A percentile compares a stretch with the other conserved stretches of the same genome.
Conservation (phyloP, 1,140 invertebrate genomes). For the Vanessa atalanta region DNA sequence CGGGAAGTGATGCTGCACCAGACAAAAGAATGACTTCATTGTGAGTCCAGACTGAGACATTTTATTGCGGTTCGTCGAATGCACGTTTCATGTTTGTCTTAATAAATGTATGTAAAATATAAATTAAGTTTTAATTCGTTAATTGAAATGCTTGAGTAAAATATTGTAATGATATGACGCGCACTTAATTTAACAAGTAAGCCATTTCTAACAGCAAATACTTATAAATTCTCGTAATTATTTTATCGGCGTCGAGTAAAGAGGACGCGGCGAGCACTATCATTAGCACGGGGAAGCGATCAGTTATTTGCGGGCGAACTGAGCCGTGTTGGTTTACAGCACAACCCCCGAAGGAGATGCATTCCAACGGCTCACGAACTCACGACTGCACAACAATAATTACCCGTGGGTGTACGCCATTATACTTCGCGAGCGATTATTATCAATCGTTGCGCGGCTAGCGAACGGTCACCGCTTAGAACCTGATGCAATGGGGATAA, state of each 20-base stretch:
- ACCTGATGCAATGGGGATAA: constrained; percentile 65
- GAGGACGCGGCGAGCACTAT: constrained; percentile 57
- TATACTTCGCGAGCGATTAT: constrained; percentile 80
- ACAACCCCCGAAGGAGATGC: constrained; percentile 80
- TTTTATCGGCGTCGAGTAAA: constrained; percentile 36
- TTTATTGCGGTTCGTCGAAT: constrained; percentile 35
- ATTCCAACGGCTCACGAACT: constrained; percentile 78
- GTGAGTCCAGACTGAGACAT: constrained; percentile 50
- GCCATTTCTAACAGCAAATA: constrained; percentile 34
- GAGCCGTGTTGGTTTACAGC: constrained; percentile 72
- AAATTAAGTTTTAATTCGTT: background rate
- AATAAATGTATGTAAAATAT: background rate
- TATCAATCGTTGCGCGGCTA: constrained; percentile 77
- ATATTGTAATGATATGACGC: background rate
- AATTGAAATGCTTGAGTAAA: background rate
- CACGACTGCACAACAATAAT: constrained; percentile 80
- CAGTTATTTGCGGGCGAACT: constrained; percentile 71
- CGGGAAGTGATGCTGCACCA: constrained; percentile 45
- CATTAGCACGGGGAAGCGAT: constrained; percentile 75
- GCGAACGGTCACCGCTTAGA: constrained; percentile 76
- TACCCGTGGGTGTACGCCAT: constrained; percentile 80
- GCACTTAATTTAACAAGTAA: background rate
- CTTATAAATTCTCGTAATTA: constrained; percentile 63
- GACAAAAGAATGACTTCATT: constrained; percentile 76
- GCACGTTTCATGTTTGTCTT: background rate